phyloP scores from a whole-genome alignment of 2,888 invertebrate genomes.

The Netelia melanura region DNA sequence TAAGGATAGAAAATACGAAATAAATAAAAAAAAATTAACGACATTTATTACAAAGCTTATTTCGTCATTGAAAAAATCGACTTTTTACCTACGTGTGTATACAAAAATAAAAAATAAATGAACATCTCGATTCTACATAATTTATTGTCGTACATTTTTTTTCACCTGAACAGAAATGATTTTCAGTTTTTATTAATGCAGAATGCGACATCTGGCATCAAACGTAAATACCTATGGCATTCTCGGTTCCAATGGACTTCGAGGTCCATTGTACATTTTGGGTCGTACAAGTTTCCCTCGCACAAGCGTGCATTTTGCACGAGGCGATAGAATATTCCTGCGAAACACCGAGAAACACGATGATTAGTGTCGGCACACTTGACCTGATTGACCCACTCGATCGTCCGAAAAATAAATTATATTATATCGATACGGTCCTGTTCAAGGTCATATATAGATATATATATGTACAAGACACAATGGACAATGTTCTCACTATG shows the following conservation, averaged over 20 bases:
- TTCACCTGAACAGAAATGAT: no score
- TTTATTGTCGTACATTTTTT: no score
- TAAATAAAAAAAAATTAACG: no score
- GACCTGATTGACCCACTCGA: constrained; percentile 79
- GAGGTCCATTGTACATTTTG: constrained; percentile 45
- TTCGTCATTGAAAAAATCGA: no score
- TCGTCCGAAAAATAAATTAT: constrained; percentile 72
- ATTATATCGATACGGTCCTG: constrained; percentile 80
- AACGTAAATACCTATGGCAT: not conserved
- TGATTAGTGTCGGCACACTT: constrained; percentile 83
- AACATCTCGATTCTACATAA: no score
- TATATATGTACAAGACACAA: not conserved
- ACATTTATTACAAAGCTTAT: no score
- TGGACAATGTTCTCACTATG: not conserved
- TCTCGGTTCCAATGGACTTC: constrained; percentile 3
- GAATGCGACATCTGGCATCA: constrained; percentile 51
- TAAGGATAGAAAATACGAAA: no score
- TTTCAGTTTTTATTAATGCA: no score
- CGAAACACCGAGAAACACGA: constrained; percentile 71
- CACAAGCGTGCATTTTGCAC: constrained; percentile 79
- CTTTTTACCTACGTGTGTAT: no score
- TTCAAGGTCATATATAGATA: constrained; percentile 37
- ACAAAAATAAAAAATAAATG: no score
- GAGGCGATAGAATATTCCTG: constrained; percentile 51
- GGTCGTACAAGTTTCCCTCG: constrained; percentile 58